Percentiles rank a stretch among this genome's conserved stretches.
Evolutionary conservation across 2,113 vertebrate species (phyloP).

Genomic region (Alethe diademata): DNA sequence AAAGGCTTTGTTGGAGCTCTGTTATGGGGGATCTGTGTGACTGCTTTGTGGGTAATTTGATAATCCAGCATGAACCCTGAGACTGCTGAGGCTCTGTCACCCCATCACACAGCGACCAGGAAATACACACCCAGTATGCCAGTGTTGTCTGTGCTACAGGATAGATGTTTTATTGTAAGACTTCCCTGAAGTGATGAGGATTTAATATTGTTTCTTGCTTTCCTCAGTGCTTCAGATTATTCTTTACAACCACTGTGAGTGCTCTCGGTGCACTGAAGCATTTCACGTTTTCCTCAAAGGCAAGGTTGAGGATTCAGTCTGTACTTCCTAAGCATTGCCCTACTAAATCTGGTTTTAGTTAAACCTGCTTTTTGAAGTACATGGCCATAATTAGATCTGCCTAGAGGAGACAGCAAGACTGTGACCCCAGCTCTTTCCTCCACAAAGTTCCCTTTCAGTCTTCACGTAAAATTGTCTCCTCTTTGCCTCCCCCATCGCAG

Average conservation of each 20-base stretch:
- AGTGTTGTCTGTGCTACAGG: not conserved
- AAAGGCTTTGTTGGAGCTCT: not conserved
- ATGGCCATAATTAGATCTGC: conserved; percentile 64
- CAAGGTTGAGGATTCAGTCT: conserved; percentile 20
- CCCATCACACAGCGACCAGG: not conserved
- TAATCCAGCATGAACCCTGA: not conserved
- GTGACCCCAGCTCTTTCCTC: conserved; percentile 51
- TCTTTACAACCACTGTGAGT: not conserved
- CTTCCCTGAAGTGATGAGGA: not conserved
- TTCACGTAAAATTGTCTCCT: conserved; percentile 20
- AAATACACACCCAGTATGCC: not conserved
- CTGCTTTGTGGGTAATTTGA: not conserved
- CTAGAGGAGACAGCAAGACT: conserved; percentile 58
- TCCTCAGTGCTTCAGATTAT: conserved; percentile 5
- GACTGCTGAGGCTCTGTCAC: not conserved
- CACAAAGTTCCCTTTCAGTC: conserved; percentile 53
- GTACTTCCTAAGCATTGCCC: conserved; percentile 43
- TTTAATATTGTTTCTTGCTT: not conserved
- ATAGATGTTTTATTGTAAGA: not conserved
- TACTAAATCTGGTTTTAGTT: conserved; percentile 67
- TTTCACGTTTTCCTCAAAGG: conserved; percentile 35
- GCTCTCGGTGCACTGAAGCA: not conserved
- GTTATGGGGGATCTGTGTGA: not conserved
- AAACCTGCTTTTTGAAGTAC: conserved; percentile 66
- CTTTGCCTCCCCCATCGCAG: not conserved